Conservation (phyloP, 2,888 invertebrate species). For the Apomyelois bistriatella region DNA sequence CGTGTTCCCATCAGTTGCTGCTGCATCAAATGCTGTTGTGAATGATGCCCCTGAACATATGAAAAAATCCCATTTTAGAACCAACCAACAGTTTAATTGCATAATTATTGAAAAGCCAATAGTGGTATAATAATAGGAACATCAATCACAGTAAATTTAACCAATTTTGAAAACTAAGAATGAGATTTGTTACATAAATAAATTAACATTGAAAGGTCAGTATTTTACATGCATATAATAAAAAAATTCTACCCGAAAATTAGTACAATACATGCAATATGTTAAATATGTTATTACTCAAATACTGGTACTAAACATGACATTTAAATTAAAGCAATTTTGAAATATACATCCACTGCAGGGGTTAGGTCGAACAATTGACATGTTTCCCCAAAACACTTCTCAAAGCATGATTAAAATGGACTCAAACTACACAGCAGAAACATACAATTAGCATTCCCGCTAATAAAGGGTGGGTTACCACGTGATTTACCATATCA, state of each 20-base stretch:
- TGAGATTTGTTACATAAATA: background rate
- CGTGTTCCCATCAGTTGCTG: constrained; percentile 69
- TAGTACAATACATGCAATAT: background rate
- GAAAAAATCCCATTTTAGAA: constrained; percentile 17
- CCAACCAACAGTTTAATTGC: constrained; percentile 3
- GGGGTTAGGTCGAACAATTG: background rate
- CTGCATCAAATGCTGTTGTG: constrained; percentile 76
- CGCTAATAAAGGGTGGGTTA: constrained; percentile 61
- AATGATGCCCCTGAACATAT: constrained; percentile 61
- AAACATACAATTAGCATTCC: constrained; percentile 57
- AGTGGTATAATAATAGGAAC: constrained; percentile 16
- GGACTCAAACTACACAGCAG: constrained; percentile 45
- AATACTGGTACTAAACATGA: background rate
- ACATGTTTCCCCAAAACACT: background rate
- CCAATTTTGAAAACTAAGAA: background rate
- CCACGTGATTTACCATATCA: constrained; percentile 77
- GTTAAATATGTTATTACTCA: background rate
- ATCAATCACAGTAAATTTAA: constrained; percentile 20
- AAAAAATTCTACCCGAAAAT: background rate
- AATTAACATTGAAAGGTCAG: background rate
- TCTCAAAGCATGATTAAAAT: background rate
- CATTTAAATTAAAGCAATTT: background rate
- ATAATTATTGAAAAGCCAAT: constrained; percentile 12
- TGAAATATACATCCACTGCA: background rate
- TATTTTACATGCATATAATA: background rate